Base-by-base conservation (phyloP, 2,888 invertebrate genomes). In the Erebia epiphron region DNA sequence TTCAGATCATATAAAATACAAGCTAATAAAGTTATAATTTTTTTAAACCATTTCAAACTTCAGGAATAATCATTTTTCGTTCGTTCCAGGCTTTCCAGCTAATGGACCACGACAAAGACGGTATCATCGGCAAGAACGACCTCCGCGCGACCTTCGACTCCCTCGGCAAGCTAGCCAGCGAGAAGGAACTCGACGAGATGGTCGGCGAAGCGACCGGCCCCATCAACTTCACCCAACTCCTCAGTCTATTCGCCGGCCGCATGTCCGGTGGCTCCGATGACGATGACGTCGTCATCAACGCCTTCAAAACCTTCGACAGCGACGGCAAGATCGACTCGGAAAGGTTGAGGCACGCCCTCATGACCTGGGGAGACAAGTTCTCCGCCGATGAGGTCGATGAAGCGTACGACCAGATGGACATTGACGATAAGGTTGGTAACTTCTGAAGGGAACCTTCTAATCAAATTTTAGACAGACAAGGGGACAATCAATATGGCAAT, bases 101-200 rank as follows among this genome's bases (percentile, higher is more conserved):
- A 84, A 98, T 98, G 97, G 98, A 98, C 95, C 96, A 97, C 92
- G 98, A 98, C 95, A 98, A 98, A 94, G 98, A 98, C 89, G 97
- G 97, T 81, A 95, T 97, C 93, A 95, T 96, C 92, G 95, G 97
- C 91, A 98, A 98, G 95, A 96, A 96, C 92, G 98, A 98, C 94
- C 95, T 98, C 87, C 96, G 98, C 87, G 96, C 97, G 86, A 97
- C 97, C 87, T 98, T 97, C 94, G 98, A 98, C 94, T 96, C 97
- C 82, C 96, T 98, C 82, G 98, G 98, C 90, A 97, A 97, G 91
- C 95, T 98, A 82, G 96, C 97, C 85, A 95, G 95, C 83, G 98
- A 98, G 89, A 97, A 98, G 94, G 98, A 98, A 93, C 95, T 98
- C 83, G 98, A 98, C 82, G 95, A 96, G 84, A 98, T 98, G 98